A percentile compares a stretch with the other conserved stretches of the same genome.
Evolutionary conservation across 1,140 invertebrate genomes (phyloP).

Genomic region (Parapsyche elsis): DNA sequence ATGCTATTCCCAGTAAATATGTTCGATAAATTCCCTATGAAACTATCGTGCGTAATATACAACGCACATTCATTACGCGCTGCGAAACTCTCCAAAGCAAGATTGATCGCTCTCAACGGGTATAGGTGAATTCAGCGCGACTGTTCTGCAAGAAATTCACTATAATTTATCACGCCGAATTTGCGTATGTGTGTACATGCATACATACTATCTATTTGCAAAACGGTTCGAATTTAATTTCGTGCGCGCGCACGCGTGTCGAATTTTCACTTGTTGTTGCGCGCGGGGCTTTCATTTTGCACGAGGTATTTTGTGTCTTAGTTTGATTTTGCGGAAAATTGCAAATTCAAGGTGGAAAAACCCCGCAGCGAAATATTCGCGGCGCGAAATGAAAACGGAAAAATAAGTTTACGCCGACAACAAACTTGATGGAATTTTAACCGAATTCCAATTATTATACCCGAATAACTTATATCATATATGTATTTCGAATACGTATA

Average conservation of each 20-base stretch:
- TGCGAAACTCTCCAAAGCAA: constrained; percentile 17
- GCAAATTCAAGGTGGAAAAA: constrained; percentile 36
- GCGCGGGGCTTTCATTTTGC: not conserved
- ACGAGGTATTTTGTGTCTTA: not conserved
- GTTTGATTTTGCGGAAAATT: constrained; percentile 35
- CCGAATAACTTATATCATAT: not conserved
- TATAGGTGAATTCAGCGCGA: not conserved
- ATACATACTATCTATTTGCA: no score
- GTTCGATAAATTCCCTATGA: constrained; percentile 31
- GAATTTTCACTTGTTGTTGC: not conserved
- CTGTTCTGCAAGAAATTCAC: not conserved
- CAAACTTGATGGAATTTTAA: constrained; percentile 35
- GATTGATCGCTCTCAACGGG: constrained; percentile 40
- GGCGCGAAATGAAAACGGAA: not conserved
- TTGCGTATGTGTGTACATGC: no score
- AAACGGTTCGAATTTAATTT: not conserved
- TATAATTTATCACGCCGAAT: not conserved
- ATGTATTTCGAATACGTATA: no score
- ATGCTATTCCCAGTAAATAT: not conserved
- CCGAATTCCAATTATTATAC: not conserved
- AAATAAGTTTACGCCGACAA: constrained; percentile 17
- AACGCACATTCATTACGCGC: constrained; percentile 31
- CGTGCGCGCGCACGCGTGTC: not conserved
- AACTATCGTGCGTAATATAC: constrained; percentile 22
- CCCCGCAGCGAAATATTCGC: not conserved